Evolutionary conservation across 2,797 vertebrate genomes (phyloP).

Genomic region (Sparus aurata): DNA sequence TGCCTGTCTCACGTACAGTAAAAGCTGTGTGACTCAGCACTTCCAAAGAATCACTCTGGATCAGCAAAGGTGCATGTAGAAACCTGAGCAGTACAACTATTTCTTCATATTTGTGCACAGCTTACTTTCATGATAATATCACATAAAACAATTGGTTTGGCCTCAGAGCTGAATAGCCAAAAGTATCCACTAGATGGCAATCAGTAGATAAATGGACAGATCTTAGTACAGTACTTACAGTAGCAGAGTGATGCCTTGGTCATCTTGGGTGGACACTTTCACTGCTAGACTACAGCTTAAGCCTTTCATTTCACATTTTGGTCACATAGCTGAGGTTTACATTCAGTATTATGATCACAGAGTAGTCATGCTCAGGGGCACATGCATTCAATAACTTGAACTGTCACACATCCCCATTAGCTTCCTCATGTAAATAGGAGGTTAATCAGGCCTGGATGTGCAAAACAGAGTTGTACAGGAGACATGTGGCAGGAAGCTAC

Average conservation of each 20-base stretch:
- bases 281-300: not conserved
- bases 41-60: not conserved
- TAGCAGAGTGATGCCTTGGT: not conserved
- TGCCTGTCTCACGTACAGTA: not conserved
- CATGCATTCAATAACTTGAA: not conserved
- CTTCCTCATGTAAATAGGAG: constrained; percentile 14
- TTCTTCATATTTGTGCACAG: not conserved
- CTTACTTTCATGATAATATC: not conserved
- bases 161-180: not conserved
- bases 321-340: not conserved
- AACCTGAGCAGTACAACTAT: not conserved
- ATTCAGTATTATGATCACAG: not conserved
- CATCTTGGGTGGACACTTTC: not conserved
- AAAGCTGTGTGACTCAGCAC: constrained; percentile 18
- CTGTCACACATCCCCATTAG: constrained; percentile 9
- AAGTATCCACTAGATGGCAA: constrained; percentile 44
- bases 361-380: not conserved
- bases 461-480: constrained; percentile 12
- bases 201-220: constrained; percentile 3
- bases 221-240: not conserved
- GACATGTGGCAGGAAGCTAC: constrained; percentile 24
- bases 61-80: constrained; percentile 15
- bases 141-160: not conserved
- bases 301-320: not conserved
- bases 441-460: constrained; percentile 8